Evolutionary conservation across 1,140 invertebrate genomes (phyloP).

Genomic region (Caligus rogercresseyi): DNA sequence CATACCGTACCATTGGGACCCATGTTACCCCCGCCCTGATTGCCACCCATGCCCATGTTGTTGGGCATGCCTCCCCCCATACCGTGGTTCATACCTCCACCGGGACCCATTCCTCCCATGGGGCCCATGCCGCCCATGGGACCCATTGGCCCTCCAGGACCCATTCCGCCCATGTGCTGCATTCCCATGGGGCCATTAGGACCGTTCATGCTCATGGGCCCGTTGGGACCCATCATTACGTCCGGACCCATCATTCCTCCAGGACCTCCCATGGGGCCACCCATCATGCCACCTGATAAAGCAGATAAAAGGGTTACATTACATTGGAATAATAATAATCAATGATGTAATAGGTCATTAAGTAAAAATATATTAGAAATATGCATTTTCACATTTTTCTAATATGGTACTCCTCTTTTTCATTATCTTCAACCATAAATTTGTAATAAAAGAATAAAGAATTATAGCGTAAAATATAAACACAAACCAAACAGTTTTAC

Average conservation of each 20-base stretch:
- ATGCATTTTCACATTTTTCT: background rate
- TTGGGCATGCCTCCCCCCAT: slow-evolving; percentile 32
- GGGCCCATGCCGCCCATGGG: background rate
- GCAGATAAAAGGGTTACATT: background rate
- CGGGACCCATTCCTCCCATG: background rate
- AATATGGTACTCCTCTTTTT: background rate
- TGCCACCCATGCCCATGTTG: slow-evolving; percentile 31
- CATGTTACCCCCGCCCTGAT: slow-evolving; percentile 28
- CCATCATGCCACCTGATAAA: slow-evolving; percentile 2
- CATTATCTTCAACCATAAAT: background rate
- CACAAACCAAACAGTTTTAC: too few species aligned
- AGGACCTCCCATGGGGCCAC: slow-evolving; percentile 6
- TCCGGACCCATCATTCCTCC: slow-evolving; percentile 16
- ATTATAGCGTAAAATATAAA: too few species aligned
- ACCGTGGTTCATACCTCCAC: background rate
- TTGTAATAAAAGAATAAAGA: too few species aligned
- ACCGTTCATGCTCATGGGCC: slow-evolving; percentile 19
- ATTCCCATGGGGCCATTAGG: slow-evolving; percentile 8
- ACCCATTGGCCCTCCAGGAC: slow-evolving; percentile 1
- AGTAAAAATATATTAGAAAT: background rate
- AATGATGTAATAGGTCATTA: too few species aligned
- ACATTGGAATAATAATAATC: too few species aligned
- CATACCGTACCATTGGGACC: slow-evolving; percentile 15
- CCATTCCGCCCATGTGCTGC: background rate
- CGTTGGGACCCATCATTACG: slow-evolving; percentile 14